Evolutionary conservation across 2,113 vertebrate species (phyloP).

Genomic region (Prionailurus viverrinus): DNA sequence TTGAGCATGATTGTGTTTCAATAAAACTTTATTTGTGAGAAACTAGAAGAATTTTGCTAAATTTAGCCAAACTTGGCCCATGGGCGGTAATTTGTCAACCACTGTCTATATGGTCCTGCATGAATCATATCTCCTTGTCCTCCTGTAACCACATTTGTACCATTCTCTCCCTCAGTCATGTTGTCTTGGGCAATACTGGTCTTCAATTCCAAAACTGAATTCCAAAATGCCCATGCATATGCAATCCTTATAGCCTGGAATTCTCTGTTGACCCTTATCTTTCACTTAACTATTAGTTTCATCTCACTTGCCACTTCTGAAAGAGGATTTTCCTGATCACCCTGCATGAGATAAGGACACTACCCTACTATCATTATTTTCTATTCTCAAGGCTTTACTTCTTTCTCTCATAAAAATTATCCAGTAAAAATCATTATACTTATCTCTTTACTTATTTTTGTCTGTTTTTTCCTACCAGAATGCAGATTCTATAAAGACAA

Average conservation of each 20-base stretch:
- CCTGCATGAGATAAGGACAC: background rate
- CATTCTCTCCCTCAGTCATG: background rate
- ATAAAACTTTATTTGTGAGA: background rate
- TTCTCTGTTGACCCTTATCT: background rate
- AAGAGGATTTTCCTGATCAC: background rate
- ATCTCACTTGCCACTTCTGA: background rate
- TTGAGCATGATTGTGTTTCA: background rate
- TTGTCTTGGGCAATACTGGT: background rate
- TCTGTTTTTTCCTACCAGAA: constrained; percentile 33
- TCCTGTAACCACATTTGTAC: background rate
- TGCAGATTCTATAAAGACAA: background rate
- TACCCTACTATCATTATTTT: background rate
- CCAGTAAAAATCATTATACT: background rate
- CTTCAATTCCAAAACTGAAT: background rate
- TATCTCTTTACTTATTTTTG: background rate
- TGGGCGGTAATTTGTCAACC: background rate
- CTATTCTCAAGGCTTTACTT: background rate
- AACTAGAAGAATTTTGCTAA: background rate
- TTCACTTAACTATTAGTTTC: background rate
- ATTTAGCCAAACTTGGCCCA: background rate
- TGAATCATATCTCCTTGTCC: background rate
- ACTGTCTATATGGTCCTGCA: background rate
- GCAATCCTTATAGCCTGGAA: background rate
- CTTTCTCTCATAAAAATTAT: background rate
- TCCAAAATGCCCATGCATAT: background rate